Evolutionary conservation across 2,888 invertebrate species (phyloP).

Genomic region (Trissoscelio sp.): DNA sequence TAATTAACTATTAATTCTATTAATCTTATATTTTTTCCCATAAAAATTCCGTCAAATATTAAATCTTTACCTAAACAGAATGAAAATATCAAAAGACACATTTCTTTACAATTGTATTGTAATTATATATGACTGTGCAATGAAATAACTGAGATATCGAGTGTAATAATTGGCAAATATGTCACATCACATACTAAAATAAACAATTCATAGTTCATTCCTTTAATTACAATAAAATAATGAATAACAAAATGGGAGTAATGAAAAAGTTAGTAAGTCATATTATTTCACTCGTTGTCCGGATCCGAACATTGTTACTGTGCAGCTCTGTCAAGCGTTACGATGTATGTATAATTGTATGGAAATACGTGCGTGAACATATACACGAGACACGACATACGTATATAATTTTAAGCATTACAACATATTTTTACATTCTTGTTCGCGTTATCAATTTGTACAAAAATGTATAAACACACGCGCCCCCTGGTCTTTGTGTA

Average conservation of each 20-base stretch:
- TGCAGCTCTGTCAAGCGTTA: conserved; percentile 38
- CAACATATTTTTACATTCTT: conserved; percentile 65
- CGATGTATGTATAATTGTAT: conserved; percentile 29
- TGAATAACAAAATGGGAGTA: not conserved
- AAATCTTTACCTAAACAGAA: conserved; percentile 21
- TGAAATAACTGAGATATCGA: conserved; percentile 14
- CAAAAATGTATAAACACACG: conserved; percentile 63
- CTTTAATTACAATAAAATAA: not conserved
- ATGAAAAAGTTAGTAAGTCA: not conserved
- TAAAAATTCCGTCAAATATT: not conserved
- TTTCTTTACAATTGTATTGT: conserved; percentile 17
- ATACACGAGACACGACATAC: conserved; percentile 10
- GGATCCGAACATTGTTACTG: conserved; percentile 11
- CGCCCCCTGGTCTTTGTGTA: conserved; percentile 38
- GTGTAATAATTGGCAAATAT: conserved; percentile 11
- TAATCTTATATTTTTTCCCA: not conserved
- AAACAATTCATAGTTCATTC: not conserved
- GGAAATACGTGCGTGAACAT: conserved; percentile 35
- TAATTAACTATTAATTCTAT: too few relatives aligned
- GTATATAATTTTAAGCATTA: conserved; percentile 43
- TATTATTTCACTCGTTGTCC: not conserved
- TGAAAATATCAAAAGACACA: conserved; percentile 29
- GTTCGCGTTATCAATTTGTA: conserved; percentile 58
- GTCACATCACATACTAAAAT: not conserved
- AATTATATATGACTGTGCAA: conserved; percentile 24